These are phyloP conservation scores for Zygaena filipendulae DNA, from an alignment of 2,888 invertebrate species.

Conservation along the genomic window DNA sequence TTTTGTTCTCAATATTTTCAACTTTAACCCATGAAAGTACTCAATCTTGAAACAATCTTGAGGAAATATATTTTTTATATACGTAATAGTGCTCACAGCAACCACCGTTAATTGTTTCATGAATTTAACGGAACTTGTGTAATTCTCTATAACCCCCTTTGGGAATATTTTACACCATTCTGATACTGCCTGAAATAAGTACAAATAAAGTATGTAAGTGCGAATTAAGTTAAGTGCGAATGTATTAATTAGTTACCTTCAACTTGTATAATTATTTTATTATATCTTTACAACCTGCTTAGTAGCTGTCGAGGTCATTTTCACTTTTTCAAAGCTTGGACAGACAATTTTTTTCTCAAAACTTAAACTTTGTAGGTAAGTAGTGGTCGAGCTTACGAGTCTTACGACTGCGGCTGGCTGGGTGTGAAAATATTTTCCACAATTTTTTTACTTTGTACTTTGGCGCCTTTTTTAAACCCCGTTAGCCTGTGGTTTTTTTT, in stretches of 20 bases:
- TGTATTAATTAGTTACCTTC: conserved; percentile 4
- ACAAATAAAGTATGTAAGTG: too few species aligned
- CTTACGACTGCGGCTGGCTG: too few species aligned
- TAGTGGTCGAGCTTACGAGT: too few species aligned
- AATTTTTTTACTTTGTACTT: too few species aligned
- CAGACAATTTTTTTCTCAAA: too few species aligned
- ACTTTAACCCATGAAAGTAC: conserved; percentile 30
- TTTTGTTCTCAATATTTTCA: conserved; percentile 38
- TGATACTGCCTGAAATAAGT: conserved; percentile 28
- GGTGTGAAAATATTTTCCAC: too few species aligned
- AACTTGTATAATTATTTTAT: not conserved
- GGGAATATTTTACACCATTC: conserved; percentile 46
- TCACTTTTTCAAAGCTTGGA: too few species aligned
- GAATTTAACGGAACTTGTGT: conserved; percentile 43
- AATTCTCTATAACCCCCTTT: conserved; percentile 36
- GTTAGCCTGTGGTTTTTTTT: too few species aligned
- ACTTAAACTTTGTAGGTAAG: too few species aligned
- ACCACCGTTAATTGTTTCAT: conserved; percentile 49
- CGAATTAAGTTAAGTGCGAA: too few species aligned
- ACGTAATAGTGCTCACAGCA: conserved; percentile 42
- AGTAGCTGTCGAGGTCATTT: too few species aligned
- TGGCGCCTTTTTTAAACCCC: too few species aligned
- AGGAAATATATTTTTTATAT: conserved; percentile 36
- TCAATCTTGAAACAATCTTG: conserved; percentile 36
- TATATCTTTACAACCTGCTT: conserved; percentile 25